Percentiles rank a stretch among this genome's conserved stretches.
Evolutionary conservation across 2,797 vertebrate species (phyloP).

Genomic region (Furcifer pardalis): DNA sequence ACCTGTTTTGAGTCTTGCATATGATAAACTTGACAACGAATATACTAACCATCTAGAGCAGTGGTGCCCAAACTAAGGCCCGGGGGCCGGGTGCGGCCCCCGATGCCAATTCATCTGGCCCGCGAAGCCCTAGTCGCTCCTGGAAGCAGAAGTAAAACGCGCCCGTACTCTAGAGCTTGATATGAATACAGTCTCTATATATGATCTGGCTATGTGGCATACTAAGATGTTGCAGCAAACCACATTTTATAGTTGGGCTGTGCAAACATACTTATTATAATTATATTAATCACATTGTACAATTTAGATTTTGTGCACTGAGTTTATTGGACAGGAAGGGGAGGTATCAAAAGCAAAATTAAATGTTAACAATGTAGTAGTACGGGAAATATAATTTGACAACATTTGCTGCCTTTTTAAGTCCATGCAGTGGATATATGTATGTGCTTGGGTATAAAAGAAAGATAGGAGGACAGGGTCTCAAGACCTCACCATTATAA

Average conservation of each 20-base stretch:
- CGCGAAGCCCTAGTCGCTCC: no score
- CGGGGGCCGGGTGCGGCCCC: no score
- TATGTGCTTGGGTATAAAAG: constrained; percentile 58
- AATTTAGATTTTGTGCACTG: neutral
- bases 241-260: neutral
- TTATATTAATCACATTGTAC: neutral
- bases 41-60: no score
- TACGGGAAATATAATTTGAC: constrained; percentile 65
- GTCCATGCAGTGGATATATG: constrained; percentile 49
- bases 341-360: neutral
- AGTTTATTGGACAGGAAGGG: neutral
- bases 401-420: constrained; percentile 51
- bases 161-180: no score
- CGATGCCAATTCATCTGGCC: no score
- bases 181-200: no score
- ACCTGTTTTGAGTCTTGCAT: no score
- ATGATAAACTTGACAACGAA: no score
- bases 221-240: no score
- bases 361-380: constrained; percentile 36
- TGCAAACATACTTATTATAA: neutral
- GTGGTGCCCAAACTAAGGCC: no score
- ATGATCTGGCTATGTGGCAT: no score
- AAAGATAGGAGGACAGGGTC: constrained; percentile 51
- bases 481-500: constrained; percentile 52
- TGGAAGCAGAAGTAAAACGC: no score